Evolutionary conservation across 92 coral and sea anemone genomes (phyloP), one percentile per base, ranked within the genome.

Genomic region (Zoanthus gigantus): DNA sequence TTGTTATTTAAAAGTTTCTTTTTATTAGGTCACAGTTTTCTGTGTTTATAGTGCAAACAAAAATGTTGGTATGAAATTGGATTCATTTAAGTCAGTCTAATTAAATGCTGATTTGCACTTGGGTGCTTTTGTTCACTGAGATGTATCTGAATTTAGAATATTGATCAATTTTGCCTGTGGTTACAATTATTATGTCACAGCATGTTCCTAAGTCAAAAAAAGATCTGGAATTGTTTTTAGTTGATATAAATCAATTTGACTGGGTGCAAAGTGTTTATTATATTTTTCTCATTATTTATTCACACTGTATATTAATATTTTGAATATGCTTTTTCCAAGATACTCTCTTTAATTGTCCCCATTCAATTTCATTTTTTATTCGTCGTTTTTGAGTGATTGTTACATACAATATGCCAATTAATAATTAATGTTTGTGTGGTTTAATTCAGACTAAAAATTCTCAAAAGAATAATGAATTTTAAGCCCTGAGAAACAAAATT

Each of bases 401-500:
- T 50, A 4, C 9, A 3, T 7, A 7, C 0, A 7, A 7, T 7
- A 7, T 7, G 2, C 2, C 1, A 11, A 7, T 50, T 50, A 50
- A 50, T 50, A 50, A 50, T 50, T 50, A 50, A 50, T 50, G 56
- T 50, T 50, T 50, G 9, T 63, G 13, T 9, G 8, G 61, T 65
- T 34, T 13, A 68, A 67, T 32, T 66, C 75, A 45, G 14, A 28
- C 66, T 54, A 30, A 81, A 66, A 81, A 63, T 81, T 29, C 73
- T 66, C 15, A 65, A 74, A 81, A 23, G 29, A 65, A 65, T 47
- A 15, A n/a, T 81, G 12, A 52, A n/a, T 28, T 58, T 60, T 2
- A 81, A 81, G 37, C 80, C 65, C 10, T 61, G 58, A 80, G 56
- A 42, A 63, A 42, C 73, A 80, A 65, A 37, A 8, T 37, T 14